phyloP scores from a whole-genome alignment of 2,888 invertebrate genomes.

The Eristalinus sepulchralis region DNA sequence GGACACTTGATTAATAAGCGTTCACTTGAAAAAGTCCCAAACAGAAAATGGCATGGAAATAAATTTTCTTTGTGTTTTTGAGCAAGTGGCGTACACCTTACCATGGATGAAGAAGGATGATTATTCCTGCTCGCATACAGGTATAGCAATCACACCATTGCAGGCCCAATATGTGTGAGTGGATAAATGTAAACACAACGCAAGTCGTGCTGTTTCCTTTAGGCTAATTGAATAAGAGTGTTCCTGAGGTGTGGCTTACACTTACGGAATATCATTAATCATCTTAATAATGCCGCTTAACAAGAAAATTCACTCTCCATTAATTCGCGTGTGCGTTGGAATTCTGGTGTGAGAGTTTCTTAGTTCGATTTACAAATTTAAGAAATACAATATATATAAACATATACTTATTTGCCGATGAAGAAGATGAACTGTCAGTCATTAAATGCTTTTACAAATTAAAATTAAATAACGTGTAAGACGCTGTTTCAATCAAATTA shows the following conservation, averaged over 20 bases:
- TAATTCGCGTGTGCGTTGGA: conserved; percentile 20
- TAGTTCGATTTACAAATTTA: not conserved
- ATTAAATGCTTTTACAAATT: no score
- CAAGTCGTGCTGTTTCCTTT: conserved; percentile 58
- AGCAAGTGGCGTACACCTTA: conserved; percentile 52
- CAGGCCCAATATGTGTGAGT: conserved; percentile 5
- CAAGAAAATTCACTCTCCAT: conserved; percentile 57
- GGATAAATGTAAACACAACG: conserved; percentile 52
- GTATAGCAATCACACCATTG: not conserved
- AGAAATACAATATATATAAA: not conserved
- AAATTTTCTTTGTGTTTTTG: conserved; percentile 59
- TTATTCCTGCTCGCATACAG: conserved; percentile 42
- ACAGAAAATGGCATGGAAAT: conserved; percentile 68
- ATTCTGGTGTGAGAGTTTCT: not conserved
- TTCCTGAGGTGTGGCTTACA: conserved; percentile 69
- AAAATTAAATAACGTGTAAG: no score
- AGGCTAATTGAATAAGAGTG: conserved; percentile 68
- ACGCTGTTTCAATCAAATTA: no score
- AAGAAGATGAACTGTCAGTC: no score
- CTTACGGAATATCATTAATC: conserved; percentile 57
- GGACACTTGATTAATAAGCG: conserved; percentile 70
- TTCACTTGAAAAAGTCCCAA: conserved; percentile 57
- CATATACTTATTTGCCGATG: no score
- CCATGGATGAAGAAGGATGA: conserved; percentile 37
- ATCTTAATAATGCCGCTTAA: conserved; percentile 67